Evolutionary conservation across 2,888 invertebrate genomes (phyloP).

Genomic region (Apotomis turbidana): DNA sequence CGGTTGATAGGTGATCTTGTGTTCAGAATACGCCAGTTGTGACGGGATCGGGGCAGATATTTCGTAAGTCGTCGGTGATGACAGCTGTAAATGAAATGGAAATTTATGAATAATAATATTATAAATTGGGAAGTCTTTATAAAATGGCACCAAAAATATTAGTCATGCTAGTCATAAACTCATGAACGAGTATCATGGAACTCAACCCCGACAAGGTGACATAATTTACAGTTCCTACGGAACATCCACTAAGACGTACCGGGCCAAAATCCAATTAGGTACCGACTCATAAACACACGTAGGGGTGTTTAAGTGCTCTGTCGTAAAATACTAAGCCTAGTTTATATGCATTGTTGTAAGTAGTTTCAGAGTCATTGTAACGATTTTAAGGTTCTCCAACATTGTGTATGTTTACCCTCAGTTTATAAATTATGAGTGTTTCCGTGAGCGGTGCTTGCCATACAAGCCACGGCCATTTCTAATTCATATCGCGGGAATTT

Average conservation of each 20-base stretch:
- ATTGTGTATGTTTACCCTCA: constrained; percentile 4
- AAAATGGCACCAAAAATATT: no score
- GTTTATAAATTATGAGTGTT: constrained; percentile 13
- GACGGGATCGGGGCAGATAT: constrained; percentile 68
- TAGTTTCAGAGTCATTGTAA: background rate
- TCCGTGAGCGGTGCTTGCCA: background rate
- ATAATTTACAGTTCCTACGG: no score
- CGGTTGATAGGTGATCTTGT: constrained; percentile 57
- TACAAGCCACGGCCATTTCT: constrained; percentile 14
- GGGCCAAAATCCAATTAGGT: no score
- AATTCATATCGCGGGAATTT: constrained; percentile 29
- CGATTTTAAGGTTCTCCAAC: background rate
- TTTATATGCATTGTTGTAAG: background rate
- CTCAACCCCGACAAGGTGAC: no score
- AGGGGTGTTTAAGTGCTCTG: background rate
- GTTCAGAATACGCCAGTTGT: constrained; percentile 67
- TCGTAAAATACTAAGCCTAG: background rate
- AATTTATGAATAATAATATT: constrained; percentile 7
- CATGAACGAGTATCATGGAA: background rate
- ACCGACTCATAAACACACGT: no score
- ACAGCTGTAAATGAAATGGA: constrained; percentile 55
- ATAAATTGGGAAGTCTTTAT: no score
- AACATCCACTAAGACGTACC: no score
- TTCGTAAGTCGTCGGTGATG: constrained; percentile 65
- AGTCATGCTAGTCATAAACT: background rate